These are phyloP conservation scores for Xestobium rufovillosum DNA, from an alignment of 2,888 invertebrate genomes.

Conservation along the genomic window DNA sequence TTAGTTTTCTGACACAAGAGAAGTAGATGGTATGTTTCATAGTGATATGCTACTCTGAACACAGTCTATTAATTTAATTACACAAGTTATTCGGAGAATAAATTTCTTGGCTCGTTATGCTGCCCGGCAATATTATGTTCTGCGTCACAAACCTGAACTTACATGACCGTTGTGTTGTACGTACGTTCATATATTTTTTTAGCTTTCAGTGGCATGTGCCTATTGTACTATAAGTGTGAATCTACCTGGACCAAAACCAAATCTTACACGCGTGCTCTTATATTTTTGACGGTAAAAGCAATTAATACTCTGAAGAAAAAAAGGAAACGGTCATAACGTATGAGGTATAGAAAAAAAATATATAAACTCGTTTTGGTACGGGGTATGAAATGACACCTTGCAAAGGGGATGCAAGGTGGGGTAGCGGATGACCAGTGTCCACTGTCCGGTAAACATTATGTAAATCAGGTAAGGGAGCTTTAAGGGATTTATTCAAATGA, in stretches of 20 bases:
- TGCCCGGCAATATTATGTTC: too few relatives aligned
- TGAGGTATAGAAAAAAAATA: not conserved
- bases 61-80: conserved; percentile 32
- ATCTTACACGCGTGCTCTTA: too few relatives aligned
- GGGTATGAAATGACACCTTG: conserved; percentile 18
- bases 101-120: conserved; percentile 18
- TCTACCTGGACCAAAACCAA: too few relatives aligned
- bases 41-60: conserved; percentile 15
- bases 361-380: not conserved
- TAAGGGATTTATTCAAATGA: conserved; percentile 35
- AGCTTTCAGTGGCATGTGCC: too few relatives aligned
- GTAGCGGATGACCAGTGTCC: conserved; percentile 28
- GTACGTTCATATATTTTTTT: too few relatives aligned
- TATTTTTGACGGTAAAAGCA: too few relatives aligned
- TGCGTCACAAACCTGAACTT: too few relatives aligned
- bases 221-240: too few relatives aligned
- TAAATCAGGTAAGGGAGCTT: conserved; percentile 31
- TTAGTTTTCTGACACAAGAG: too few relatives aligned
- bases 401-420: conserved; percentile 15
- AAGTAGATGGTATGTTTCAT: not conserved
- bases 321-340: too few relatives aligned
- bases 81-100: conserved; percentile 26
- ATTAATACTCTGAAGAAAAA: too few relatives aligned
- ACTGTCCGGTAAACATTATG: conserved; percentile 31
- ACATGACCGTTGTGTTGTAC: too few relatives aligned